Conservation (phyloP, 2,888 invertebrate genomes). For the Dermolepida albohirtum region DNA sequence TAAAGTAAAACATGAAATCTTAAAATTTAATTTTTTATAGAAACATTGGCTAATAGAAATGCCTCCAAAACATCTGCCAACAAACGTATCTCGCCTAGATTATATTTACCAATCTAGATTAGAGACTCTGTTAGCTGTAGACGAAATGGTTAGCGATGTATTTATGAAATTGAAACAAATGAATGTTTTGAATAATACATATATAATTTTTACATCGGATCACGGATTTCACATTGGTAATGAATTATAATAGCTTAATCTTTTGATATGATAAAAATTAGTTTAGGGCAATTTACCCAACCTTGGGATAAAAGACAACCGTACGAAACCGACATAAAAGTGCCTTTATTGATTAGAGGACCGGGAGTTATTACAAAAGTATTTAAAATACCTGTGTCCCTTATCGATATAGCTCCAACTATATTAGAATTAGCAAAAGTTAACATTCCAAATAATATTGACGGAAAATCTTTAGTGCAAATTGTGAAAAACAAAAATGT, state of each 20-base stretch:
- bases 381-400: conserved; percentile 71
- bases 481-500: conserved; percentile 50
- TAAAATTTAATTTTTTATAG: conserved; percentile 62
- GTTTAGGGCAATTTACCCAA: conserved; percentile 85
- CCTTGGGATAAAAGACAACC: conserved; percentile 91
- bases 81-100: conserved; percentile 74
- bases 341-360: conserved; percentile 85
- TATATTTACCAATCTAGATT: conserved; percentile 79
- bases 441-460: conserved; percentile 68
- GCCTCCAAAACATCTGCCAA: conserved; percentile 75
- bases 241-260: conserved; percentile 17
- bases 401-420: conserved; percentile 89
- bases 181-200: conserved; percentile 77
- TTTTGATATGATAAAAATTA: conserved; percentile 16
- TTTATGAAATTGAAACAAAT: conserved; percentile 69
- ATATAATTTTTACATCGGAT: conserved; percentile 87
- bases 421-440: conserved; percentile 79
- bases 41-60: conserved; percentile 89
- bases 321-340: conserved; percentile 89
- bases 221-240: conserved; percentile 91
- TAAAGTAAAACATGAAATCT: not conserved
- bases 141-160: conserved; percentile 82
- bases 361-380: conserved; percentile 67
- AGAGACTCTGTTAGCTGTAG: conserved; percentile 86
- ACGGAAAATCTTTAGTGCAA: conserved; percentile 71